Conservation (phyloP, 2,797 vertebrate genomes). For the Synanceia verrucosa region DNA sequence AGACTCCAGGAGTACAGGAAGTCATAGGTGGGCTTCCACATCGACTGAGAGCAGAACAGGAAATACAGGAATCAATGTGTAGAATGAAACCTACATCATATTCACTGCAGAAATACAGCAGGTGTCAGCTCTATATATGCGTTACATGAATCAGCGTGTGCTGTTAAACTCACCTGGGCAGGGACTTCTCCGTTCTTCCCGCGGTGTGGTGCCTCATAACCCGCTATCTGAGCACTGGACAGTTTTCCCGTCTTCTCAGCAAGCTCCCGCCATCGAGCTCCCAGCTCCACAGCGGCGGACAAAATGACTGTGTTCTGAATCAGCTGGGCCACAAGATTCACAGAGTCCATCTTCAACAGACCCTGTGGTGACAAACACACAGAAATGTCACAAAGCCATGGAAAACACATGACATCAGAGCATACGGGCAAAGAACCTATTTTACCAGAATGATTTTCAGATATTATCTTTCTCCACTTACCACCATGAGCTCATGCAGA, state of each 20-base stretch:
- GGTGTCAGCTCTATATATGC: neutral
- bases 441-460: neutral
- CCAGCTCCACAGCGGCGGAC: constrained; percentile 94
- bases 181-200: constrained; percentile 85
- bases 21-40: constrained; percentile 99
- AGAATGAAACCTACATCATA: neutral
- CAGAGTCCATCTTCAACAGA: constrained; percentile 92
- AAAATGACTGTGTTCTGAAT: constrained; percentile 92
- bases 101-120: neutral
- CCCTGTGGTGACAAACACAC: constrained; percentile 79
- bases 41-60: constrained; percentile 82
- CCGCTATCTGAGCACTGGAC: constrained; percentile 89
- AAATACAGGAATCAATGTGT: neutral
- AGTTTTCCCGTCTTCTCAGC: constrained; percentile 90
- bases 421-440: too few relatives aligned
- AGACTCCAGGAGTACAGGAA: constrained; percentile 94
- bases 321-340: constrained; percentile 87
- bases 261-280: constrained; percentile 91
- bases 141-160: neutral
- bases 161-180: constrained; percentile 82
- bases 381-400: neutral
- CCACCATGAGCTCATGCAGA: constrained; percentile 92
- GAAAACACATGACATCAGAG: neutral
- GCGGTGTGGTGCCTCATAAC: constrained; percentile 90
- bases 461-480: constrained; percentile 71